phyloP scores from a whole-genome alignment of 1,140 invertebrate species.

The Drosophila sp. region DNA sequence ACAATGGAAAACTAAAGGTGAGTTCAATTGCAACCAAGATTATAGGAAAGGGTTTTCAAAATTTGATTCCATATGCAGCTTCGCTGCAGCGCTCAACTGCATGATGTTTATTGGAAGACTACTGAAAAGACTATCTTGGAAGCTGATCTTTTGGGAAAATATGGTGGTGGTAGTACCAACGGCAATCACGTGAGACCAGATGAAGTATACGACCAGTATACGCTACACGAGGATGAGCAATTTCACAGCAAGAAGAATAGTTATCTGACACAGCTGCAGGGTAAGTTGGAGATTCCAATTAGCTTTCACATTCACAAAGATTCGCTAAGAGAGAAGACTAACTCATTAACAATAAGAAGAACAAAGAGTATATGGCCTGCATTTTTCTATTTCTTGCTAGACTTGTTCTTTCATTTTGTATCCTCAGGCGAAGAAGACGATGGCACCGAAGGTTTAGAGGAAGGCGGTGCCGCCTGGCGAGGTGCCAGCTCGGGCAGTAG shows the following conservation, averaged over 20 bases:
- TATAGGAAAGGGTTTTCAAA: too few relatives aligned
- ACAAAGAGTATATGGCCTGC: slow-evolving; percentile 66
- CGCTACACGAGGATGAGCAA: slow-evolving; percentile 74
- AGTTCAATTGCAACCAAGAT: neutral
- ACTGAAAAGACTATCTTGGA: slow-evolving; percentile 86
- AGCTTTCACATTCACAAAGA: slow-evolving; percentile 43
- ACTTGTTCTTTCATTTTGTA: slow-evolving; percentile 77
- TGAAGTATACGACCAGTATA: slow-evolving; percentile 81
- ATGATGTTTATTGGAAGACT: slow-evolving; percentile 87
- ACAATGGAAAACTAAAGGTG: slow-evolving; percentile 86
- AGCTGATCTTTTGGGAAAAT: slow-evolving; percentile 83
- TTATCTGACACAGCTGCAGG: slow-evolving; percentile 82
- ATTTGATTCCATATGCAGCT: slow-evolving; percentile 75
- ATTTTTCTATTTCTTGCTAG: slow-evolving; percentile 79
- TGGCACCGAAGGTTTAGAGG: slow-evolving; percentile 64
- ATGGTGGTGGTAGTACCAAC: slow-evolving; percentile 42
- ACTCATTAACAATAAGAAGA: slow-evolving; percentile 12
- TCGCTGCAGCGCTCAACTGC: slow-evolving; percentile 86
- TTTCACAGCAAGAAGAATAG: slow-evolving; percentile 79
- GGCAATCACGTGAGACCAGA: slow-evolving; percentile 72
- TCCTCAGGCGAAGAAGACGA: slow-evolving; percentile 80
- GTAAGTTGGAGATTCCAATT: slow-evolving; percentile 74
- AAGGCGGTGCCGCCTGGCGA: slow-evolving; percentile 72
- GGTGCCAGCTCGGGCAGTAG: slow-evolving; percentile 50
- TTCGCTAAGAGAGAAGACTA: slow-evolving; percentile 8